These are phyloP conservation scores for Eciton burchellii DNA, from an alignment of 1,140 invertebrate species.

Conservation along the genomic window DNA sequence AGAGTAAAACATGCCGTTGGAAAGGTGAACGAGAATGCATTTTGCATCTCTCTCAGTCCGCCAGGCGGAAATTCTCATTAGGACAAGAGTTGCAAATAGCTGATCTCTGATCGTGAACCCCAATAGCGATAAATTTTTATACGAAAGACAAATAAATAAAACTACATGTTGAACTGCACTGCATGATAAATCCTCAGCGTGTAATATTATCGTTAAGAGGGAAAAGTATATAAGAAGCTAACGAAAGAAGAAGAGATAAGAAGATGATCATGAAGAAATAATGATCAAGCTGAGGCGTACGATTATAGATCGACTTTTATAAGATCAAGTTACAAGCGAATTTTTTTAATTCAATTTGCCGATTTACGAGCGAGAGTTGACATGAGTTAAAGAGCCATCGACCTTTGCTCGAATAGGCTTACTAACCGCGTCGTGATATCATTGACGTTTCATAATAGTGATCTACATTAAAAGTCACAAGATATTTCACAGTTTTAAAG, in stretches of 20 bases:
- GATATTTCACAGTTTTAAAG: not conserved
- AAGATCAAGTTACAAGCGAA: not conserved
- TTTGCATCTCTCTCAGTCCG: no score
- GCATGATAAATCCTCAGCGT: no score
- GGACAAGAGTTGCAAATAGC: no score
- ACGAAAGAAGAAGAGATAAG: not conserved
- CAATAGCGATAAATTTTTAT: no score
- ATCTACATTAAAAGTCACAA: not conserved
- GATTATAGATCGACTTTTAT: not conserved
- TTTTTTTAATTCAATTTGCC: constrained; percentile 7
- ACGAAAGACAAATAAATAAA: no score
- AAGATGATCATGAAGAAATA: not conserved
- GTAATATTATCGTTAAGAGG: no score
- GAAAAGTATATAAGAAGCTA: no score
- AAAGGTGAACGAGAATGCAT: no score
- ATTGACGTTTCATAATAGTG: constrained; percentile 8
- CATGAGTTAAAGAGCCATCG: constrained; percentile 10
- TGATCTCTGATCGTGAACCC: no score
- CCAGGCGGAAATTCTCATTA: no score
- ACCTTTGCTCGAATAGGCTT: constrained; percentile 4
- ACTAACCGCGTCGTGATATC: not conserved
- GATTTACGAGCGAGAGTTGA: not conserved
- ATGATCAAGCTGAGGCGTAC: not conserved
- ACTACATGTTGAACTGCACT: no score
- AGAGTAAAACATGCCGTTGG: no score